phyloP scores from a whole-genome alignment of 35 echinoderm and acorn worm genomes.

The Lytechinus pictus region DNA sequence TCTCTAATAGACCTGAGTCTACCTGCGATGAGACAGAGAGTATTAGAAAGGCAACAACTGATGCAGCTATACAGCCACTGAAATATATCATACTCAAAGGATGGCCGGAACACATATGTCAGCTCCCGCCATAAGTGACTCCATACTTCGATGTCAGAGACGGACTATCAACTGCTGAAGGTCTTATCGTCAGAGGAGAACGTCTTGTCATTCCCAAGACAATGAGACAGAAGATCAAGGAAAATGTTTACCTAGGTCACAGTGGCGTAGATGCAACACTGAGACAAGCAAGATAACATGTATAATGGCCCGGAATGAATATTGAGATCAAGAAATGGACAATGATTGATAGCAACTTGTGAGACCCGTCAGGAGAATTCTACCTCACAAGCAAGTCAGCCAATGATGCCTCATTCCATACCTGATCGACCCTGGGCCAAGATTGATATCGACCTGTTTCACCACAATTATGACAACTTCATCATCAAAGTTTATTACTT shows the following conservation, averaged over 20 bases:
- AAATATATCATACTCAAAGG: constrained; percentile 47
- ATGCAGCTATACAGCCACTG: constrained; percentile 46
- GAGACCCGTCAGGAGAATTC: constrained; percentile 45
- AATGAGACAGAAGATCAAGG: constrained; percentile 40
- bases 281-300: constrained; percentile 35
- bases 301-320: constrained; percentile 59
- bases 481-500: not conserved
- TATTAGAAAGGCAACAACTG: not conserved
- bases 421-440: constrained; percentile 58
- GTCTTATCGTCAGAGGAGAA: constrained; percentile 57
- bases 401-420: constrained; percentile 47
- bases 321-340: not conserved
- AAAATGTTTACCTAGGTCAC: constrained; percentile 45
- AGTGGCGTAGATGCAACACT: constrained; percentile 52
- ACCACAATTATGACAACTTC: not conserved
- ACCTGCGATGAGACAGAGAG: not conserved
- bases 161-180: constrained; percentile 53
- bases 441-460: not conserved
- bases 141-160: constrained; percentile 51
- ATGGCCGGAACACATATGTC: constrained; percentile 53
- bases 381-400: not conserved
- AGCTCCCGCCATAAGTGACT: not conserved
- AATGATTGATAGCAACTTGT: constrained; percentile 58
- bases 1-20: not conserved
- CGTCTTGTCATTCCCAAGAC: constrained; percentile 41